phyloP scores from a whole-genome alignment of 2,888 invertebrate genomes.

The Apantesis nais region DNA sequence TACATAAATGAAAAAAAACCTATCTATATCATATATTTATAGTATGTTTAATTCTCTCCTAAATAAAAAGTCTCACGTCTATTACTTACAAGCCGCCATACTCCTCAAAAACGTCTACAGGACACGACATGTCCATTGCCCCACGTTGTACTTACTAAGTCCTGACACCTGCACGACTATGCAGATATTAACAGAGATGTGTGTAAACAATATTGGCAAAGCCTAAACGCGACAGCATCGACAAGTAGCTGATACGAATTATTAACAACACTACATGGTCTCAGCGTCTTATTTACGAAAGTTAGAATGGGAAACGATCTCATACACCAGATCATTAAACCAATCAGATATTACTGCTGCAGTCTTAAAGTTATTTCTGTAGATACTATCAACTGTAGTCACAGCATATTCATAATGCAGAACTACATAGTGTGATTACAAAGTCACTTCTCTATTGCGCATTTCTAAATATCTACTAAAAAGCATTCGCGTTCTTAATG shows the following conservation, averaged over 20 bases:
- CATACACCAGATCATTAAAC: neutral
- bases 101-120: neutral
- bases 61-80: constrained; percentile 17
- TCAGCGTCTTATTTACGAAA: constrained; percentile 5
- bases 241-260: neutral
- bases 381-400: neutral
- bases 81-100: constrained; percentile 39
- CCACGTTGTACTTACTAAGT: constrained; percentile 1
- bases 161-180: constrained; percentile 2
- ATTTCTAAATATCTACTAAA: constrained; percentile 50
- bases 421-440: neutral
- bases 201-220: constrained; percentile 3
- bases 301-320: constrained; percentile 8
- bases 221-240: neutral
- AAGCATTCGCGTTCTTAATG: constrained; percentile 76
- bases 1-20: neutral
- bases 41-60: constrained; percentile 1
- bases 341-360: neutral
- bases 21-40: constrained; percentile 26
- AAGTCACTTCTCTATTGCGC: neutral
- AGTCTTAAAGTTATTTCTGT: neutral
- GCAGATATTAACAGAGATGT: neutral
- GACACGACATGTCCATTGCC: neutral
- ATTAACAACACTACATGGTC: neutral
- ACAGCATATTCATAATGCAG: neutral